These are phyloP conservation scores for Littorina saxatilis DNA, from an alignment of 1,140 invertebrate genomes.

Conservation along the genomic window DNA sequence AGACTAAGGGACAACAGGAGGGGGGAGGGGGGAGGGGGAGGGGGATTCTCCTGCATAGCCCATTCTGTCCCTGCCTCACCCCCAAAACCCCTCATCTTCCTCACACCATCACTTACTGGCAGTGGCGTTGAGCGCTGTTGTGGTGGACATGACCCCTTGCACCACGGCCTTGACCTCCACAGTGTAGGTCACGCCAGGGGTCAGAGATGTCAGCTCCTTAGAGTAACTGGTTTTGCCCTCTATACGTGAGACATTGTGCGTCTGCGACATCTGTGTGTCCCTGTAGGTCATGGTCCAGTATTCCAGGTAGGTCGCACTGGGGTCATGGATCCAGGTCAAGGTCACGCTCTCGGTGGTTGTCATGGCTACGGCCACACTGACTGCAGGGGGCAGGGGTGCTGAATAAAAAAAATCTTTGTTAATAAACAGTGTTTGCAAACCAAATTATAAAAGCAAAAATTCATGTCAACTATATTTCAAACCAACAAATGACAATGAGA, in stretches of 20 bases:
- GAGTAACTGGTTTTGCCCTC: not conserved
- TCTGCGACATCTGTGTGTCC: not conserved
- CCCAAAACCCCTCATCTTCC: no score
- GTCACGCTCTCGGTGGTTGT: slow-evolving; percentile 42
- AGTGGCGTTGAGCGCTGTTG: slow-evolving; percentile 39
- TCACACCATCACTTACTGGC: slow-evolving; percentile 53
- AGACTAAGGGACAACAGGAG: no score
- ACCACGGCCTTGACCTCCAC: slow-evolving; percentile 46
- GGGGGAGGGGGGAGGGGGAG: no score
- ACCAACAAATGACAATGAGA: not conserved
- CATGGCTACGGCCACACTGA: not conserved
- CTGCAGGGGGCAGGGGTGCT: slow-evolving; percentile 50
- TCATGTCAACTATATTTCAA: not conserved
- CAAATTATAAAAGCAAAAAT: not conserved
- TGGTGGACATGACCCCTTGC: slow-evolving; percentile 39
- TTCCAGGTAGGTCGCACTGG: slow-evolving; percentile 38
- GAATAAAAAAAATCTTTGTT: not conserved
- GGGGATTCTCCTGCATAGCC: no score
- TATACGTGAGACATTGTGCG: slow-evolving; percentile 2
- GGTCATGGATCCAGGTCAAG: slow-evolving; percentile 48
- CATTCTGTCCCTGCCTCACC: no score
- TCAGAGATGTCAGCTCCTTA: slow-evolving; percentile 35
- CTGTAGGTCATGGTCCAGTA: slow-evolving; percentile 41
- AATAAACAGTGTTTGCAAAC: no score
- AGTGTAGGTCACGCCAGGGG: slow-evolving; percentile 51